Conservation (phyloP, 23 tunicate species). For the Ascidia mentula region DNA sequence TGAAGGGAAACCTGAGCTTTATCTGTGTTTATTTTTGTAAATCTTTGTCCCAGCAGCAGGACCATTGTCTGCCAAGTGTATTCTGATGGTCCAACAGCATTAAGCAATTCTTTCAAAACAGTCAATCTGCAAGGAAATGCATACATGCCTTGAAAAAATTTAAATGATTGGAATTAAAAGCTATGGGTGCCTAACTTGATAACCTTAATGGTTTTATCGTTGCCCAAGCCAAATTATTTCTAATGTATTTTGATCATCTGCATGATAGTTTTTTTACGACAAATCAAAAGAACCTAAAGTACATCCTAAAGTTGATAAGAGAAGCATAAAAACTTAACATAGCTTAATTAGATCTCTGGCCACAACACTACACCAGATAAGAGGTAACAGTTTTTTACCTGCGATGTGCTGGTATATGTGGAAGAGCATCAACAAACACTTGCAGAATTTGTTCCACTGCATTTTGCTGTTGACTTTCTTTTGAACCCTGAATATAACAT, state of each 20-base stretch:
- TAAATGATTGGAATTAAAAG: no score
- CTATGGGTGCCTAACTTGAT: no score
- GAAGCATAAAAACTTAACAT: no score
- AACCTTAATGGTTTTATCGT: no score
- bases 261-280: no score
- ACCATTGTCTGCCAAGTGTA: slow-evolving; percentile 52
- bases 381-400: slow-evolving; percentile 13
- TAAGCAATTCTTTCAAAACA: slow-evolving; percentile 55
- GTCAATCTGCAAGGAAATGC: slow-evolving; percentile 24
- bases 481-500: neutral
- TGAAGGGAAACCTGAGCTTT: no score
- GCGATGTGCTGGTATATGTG: slow-evolving; percentile 69
- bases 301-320: no score
- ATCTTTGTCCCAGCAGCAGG: slow-evolving; percentile 30
- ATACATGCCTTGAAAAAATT: neutral
- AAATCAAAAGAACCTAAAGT: no score
- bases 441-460: slow-evolving; percentile 47
- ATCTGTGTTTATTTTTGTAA: neutral
- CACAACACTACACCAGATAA: neutral
- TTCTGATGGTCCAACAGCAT: slow-evolving; percentile 24
- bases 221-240: no score
- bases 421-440: slow-evolving; percentile 71
- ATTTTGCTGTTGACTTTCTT: neutral
- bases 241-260: no score
- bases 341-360: neutral